These are phyloP conservation scores for Norana najaformis DNA, from an alignment of 2,888 invertebrate genomes.

Conservation along the genomic window DNA sequence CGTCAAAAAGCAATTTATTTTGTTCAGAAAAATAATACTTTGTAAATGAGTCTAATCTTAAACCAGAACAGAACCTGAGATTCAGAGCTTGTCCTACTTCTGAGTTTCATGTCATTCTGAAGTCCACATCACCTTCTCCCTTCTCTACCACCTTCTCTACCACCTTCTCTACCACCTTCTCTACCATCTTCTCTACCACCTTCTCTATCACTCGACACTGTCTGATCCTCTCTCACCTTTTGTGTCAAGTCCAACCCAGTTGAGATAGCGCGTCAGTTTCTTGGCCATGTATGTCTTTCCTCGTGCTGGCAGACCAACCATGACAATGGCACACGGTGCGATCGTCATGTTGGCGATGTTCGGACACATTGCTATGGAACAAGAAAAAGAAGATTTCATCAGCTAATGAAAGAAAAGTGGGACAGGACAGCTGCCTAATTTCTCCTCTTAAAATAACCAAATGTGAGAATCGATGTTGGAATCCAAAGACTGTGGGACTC, in stretches of 20 bases:
- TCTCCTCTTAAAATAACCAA: no score
- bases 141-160: not conserved
- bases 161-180: conserved; percentile 52
- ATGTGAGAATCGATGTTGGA: not conserved
- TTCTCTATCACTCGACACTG: no score
- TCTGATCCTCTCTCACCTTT: conserved; percentile 52
- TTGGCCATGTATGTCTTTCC: conserved; percentile 99
- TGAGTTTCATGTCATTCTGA: not conserved
- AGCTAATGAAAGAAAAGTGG: conserved; percentile 3
- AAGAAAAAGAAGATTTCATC: not conserved
- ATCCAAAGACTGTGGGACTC: not conserved
- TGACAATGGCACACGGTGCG: conserved; percentile 78
- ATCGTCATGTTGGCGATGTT: conserved; percentile 37
- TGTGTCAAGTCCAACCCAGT: conserved; percentile 98
- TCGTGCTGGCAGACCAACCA: conserved; percentile 96
- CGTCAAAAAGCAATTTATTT: no score
- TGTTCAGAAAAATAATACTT: no score
- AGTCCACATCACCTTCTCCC: not conserved
- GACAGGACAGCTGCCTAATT: not conserved
- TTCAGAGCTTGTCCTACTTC: no score
- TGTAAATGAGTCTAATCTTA: no score
- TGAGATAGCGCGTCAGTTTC: conserved; percentile 93
- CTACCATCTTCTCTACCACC: conserved; percentile 70
- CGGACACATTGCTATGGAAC: conserved; percentile 5
- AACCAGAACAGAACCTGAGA: no score